phyloP scores from a whole-genome alignment of 23 tunicate genomes.

The Botrylloides violaceus region DNA sequence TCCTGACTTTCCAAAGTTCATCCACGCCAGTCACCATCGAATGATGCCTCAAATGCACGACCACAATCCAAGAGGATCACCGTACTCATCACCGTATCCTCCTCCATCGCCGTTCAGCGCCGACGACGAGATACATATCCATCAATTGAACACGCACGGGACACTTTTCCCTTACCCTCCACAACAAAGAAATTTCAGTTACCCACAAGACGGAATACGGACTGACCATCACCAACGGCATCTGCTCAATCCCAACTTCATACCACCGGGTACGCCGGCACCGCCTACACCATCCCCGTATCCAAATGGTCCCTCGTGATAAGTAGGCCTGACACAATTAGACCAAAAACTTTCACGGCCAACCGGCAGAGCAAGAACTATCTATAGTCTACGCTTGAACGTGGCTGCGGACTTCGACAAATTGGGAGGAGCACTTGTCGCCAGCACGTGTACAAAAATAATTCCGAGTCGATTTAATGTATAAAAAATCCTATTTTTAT shows the following conservation, averaged over 20 bases:
- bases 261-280: background rate
- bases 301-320: background rate
- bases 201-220: background rate
- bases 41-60: slow-evolving; percentile 20
- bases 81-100: slow-evolving; percentile 12
- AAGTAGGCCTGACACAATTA: too few relatives aligned
- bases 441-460: background rate
- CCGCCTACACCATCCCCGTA: background rate
- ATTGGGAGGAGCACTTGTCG: background rate
- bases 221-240: background rate
- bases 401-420: too few relatives aligned
- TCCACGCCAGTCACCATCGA: background rate
- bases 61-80: background rate
- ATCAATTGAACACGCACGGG: background rate
- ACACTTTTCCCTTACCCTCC: background rate
- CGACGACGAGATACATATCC: slow-evolving; percentile 1
- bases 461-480: background rate
- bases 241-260: background rate
- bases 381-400: too few relatives aligned
- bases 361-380: too few relatives aligned
- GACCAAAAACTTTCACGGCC: too few relatives aligned
- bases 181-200: background rate
- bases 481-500: background rate
- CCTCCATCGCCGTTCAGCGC: slow-evolving; percentile 8
- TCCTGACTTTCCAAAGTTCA: slow-evolving; percentile 21